Evolutionary conservation across 2,797 vertebrate genomes (phyloP).

Genomic region (Hippopotamyrus pictus): DNA sequence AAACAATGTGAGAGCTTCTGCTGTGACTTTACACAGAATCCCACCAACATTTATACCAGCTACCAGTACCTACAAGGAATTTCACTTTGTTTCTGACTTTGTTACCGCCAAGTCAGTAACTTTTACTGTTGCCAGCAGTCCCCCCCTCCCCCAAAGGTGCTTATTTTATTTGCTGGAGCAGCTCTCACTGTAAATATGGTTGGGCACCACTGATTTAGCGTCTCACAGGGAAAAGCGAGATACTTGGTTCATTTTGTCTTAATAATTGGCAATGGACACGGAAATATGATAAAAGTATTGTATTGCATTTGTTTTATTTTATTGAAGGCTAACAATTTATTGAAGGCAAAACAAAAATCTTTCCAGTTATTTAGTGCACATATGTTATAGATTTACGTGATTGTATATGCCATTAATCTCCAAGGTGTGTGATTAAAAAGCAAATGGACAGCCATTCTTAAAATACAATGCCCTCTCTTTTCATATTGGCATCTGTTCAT

Average conservation of each 20-base stretch:
- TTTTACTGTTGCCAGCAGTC: not conserved
- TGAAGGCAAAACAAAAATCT: not conserved
- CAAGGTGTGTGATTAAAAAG: not conserved
- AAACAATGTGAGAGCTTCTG: not conserved
- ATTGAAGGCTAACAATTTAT: not conserved
- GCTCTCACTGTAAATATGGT: not conserved
- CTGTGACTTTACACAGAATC: not conserved
- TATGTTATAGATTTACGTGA: not conserved
- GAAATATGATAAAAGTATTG: not conserved
- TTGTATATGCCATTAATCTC: not conserved
- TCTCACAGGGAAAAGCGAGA: not conserved
- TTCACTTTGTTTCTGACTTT: not conserved
- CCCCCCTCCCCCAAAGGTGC: not conserved
- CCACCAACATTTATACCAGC: not conserved
- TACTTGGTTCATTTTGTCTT: not conserved
- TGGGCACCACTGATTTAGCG: not conserved
- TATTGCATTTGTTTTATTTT: not conserved
- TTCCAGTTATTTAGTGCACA: not conserved
- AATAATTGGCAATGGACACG: not conserved
- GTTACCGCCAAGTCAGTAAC: not conserved
- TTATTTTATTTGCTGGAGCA: not conserved
- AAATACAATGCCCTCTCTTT: not conserved
- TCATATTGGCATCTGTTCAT: not conserved
- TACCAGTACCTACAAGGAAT: not conserved
- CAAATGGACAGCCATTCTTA: not conserved